These are phyloP conservation scores for Lithophane ornitopus DNA, from an alignment of 2,888 invertebrate genomes.

Conservation along the genomic window DNA sequence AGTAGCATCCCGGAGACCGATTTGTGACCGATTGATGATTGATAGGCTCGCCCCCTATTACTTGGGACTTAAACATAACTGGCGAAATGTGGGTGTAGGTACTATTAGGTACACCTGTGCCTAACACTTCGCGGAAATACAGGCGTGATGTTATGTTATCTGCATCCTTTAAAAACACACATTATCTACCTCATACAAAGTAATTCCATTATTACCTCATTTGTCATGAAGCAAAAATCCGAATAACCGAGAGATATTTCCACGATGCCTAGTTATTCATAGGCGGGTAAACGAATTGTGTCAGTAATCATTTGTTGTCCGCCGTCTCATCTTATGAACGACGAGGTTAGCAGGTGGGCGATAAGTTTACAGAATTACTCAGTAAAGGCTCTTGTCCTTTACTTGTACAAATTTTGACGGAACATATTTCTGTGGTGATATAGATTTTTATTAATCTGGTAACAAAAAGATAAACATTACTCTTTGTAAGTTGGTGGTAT, in stretches of 20 bases:
- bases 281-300: conserved; percentile 41
- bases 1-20: too few species aligned
- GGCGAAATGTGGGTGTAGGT: too few species aligned
- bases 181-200: neutral
- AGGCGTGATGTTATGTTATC: too few species aligned
- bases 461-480: neutral
- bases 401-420: conserved; percentile 23
- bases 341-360: conserved; percentile 49
- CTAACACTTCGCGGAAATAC: too few species aligned
- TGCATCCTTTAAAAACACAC: neutral
- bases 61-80: too few species aligned
- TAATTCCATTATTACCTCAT: neutral
- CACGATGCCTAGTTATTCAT: conserved; percentile 24
- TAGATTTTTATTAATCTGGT: neutral
- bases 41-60: too few species aligned
- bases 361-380: conserved; percentile 49
- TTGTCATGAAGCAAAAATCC: conserved; percentile 1
- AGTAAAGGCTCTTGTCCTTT: conserved; percentile 30
- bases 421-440: neutral
- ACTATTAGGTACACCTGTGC: too few species aligned
- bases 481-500: neutral
- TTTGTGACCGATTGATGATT: too few species aligned
- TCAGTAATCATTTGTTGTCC: conserved; percentile 71
- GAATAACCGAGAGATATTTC: conserved; percentile 14
- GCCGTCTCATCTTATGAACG: conserved; percentile 53